phyloP scores from a whole-genome alignment of 1,140 invertebrate species.

The Nixonia krombeini region DNA sequence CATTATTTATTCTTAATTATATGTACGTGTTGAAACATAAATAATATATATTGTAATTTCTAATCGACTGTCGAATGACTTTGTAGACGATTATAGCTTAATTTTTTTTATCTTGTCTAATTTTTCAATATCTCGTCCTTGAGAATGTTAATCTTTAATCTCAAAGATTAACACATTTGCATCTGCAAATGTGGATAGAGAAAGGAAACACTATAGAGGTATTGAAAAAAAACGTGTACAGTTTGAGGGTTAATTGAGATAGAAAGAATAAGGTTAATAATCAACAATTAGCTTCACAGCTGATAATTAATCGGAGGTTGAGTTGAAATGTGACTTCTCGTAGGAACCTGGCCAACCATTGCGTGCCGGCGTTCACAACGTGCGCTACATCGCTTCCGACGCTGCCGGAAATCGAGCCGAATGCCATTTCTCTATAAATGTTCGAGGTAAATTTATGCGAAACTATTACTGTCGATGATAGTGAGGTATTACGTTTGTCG shows the following conservation, averaged over 20 bases:
- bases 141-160: too few species aligned
- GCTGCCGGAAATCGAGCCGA: constrained; percentile 74
- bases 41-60: too few species aligned
- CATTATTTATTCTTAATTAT: too few species aligned
- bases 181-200: too few species aligned
- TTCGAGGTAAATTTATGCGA: constrained; percentile 71
- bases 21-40: too few species aligned
- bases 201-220: too few species aligned
- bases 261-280: constrained; percentile 1
- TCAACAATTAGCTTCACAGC: constrained; percentile 13
- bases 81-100: too few species aligned
- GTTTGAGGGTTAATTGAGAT: constrained; percentile 1
- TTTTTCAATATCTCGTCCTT: too few species aligned
- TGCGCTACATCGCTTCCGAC: constrained; percentile 78
- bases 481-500: neutral
- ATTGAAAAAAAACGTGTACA: too few species aligned
- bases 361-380: constrained; percentile 74
- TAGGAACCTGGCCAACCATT: constrained; percentile 76
- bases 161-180: too few species aligned
- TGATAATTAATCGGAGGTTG: constrained; percentile 26
- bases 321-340: constrained; percentile 31
- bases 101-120: too few species aligned
- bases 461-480: constrained; percentile 8
- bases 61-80: too few species aligned
- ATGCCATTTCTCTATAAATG: constrained; percentile 77